These are phyloP conservation scores for Aphrocallistes beatrix DNA, from an alignment of 37 sponge, comb jelly and placozoan genomes.

Conservation along the genomic window DNA sequence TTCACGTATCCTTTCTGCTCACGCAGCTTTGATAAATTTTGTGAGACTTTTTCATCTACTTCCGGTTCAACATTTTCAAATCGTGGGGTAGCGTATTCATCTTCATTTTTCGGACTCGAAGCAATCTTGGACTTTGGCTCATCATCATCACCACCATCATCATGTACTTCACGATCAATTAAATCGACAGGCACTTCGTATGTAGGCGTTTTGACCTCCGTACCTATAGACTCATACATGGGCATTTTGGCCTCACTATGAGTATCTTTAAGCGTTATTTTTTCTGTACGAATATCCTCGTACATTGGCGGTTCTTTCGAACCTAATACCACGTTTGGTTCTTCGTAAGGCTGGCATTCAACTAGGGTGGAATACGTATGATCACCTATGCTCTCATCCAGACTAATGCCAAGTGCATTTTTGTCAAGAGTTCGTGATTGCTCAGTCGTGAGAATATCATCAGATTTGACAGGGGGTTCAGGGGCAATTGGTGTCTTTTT, in stretches of 20 bases:
- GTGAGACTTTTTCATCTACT: not conserved
- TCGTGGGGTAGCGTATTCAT: not conserved
- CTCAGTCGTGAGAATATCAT: not conserved
- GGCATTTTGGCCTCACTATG: too few species aligned
- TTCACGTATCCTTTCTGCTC: conserved; percentile 9
- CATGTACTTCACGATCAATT: not conserved
- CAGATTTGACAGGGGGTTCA: not conserved
- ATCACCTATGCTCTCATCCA: not conserved
- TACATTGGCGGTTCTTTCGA: too few species aligned
- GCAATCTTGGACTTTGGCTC: not conserved
- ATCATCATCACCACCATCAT: not conserved
- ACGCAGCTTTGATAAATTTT: not conserved
- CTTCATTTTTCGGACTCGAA: not conserved
- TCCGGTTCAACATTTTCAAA: not conserved
- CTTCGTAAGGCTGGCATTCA: not conserved
- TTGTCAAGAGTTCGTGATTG: not conserved
- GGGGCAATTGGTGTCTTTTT: not conserved
- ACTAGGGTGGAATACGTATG: not conserved
- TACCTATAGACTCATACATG: too few species aligned
- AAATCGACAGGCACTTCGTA: not conserved
- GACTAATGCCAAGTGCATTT: not conserved
- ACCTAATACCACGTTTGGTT: not conserved
- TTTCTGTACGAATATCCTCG: too few species aligned
- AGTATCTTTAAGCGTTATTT: too few species aligned
- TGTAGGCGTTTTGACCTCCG: not conserved